Base-by-base conservation (phyloP, 2,888 invertebrate species). In the Eumerus sabulonum region DNA sequence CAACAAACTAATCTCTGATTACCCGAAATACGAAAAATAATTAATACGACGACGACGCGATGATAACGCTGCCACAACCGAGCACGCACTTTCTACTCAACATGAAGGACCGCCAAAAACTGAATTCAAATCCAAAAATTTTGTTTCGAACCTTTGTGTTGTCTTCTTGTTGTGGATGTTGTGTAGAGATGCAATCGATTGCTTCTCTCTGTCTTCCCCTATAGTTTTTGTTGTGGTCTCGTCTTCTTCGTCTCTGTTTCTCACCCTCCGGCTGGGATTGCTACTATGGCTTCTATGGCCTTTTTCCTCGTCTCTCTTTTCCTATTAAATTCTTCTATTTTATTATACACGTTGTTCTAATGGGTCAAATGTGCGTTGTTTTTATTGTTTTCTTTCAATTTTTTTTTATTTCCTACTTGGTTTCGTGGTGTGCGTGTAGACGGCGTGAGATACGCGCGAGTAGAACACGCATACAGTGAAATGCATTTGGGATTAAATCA, bases 51-150 rank as follows among this genome's bases (percentile, higher is more conserved):
- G 38, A 56, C 42, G 50, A 59, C 9, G 40, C 27, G 45, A 62
- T n/a, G 57, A 57, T 54, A 56, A 76, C 64, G 54, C 27, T 27
- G 27, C 9, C 50, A 36, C 79, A 79, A 62, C 68, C 68, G 59
- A 72, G 59, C 50, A 60, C 74, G 38, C 74, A 72, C 72, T 72
- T 74, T 73, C 59, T 66, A 64, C 51, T 38, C 79, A 70, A 79
- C 79, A 79, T 79, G 79, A 74, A 85, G 86, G 85, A 85, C 86
- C 87, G 86, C 86, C 86, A 86, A 87, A 87, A 87, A 87, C 88
- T 87, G 85, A 87, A 85, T 86, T 86, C 83, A 83, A 84, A 84
- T 79, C 70, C 54, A 48, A 74, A 64, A 74, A 64, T 60, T 73
- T 54, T 50, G 68, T 77, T 77, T 72, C 45, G 59, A 73, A 79